Evolutionary conservation across 2,797 vertebrate genomes (phyloP).

Genomic region (Sciaenops ocellatus): DNA sequence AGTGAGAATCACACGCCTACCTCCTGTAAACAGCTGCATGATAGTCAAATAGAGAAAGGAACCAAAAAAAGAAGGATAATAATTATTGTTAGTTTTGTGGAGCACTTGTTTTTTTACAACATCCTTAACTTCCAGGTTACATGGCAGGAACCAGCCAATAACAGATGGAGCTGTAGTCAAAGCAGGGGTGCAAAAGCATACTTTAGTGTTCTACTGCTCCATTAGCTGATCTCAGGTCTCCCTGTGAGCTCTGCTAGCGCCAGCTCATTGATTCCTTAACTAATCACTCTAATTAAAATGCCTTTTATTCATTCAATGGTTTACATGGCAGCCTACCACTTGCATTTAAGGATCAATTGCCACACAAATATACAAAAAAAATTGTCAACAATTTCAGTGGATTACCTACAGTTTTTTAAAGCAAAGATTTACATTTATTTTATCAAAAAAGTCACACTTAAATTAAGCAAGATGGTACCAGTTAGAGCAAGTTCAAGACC

Average conservation of each 20-base stretch:
- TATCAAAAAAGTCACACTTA: constrained; percentile 5
- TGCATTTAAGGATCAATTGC: constrained; percentile 70
- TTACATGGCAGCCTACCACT: constrained; percentile 70
- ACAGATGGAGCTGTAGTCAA: constrained; percentile 50
- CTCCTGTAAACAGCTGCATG: constrained; percentile 25
- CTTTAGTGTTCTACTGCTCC: constrained; percentile 68
- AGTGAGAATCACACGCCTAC: constrained; percentile 39
- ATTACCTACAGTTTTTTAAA: constrained; percentile 7
- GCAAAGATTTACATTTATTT: constrained; percentile 1
- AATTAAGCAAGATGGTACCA: constrained; percentile 19
- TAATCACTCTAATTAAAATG: constrained; percentile 83
- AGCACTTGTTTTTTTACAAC: constrained; percentile 25
- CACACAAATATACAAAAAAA: constrained; percentile 61
- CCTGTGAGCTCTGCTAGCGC: constrained; percentile 71
- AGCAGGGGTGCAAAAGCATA: constrained; percentile 57
- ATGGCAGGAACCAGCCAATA: constrained; percentile 44
- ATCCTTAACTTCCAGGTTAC: constrained; percentile 38
- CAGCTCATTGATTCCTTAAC: constrained; percentile 83
- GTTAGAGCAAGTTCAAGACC: constrained; percentile 35
- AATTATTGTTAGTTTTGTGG: constrained; percentile 33
- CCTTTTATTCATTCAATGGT: constrained; percentile 79
- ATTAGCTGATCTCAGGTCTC: constrained; percentile 74
- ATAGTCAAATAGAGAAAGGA: constrained; percentile 28
- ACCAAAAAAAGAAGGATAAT: not conserved
- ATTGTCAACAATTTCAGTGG: constrained; percentile 35